Evolutionary conservation across 1,140 invertebrate genomes (phyloP), one percentile per base, ranked within the genome.

Genomic region (Dendrolimus punctatus): DNA sequence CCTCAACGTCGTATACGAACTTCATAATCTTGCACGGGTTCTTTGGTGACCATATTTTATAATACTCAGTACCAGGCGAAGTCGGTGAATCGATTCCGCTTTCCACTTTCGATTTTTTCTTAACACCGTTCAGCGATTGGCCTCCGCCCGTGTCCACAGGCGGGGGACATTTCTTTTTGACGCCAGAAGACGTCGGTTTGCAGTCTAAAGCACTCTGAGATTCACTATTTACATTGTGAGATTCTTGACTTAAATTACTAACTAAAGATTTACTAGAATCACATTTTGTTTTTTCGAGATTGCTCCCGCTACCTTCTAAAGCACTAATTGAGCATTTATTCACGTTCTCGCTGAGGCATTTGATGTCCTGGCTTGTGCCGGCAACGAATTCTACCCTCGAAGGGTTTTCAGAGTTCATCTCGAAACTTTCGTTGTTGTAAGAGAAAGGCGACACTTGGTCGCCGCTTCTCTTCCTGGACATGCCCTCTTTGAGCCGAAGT

Each of bases 11-110:
- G 59, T 88, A 88, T 8, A 88, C 87, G 66, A 88, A 88, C 58
- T 88, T 88, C 87, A 88, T 88, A 63, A 88, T 87, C 62, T 89
- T 88, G 54, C 87, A 87, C 8, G 86, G 86, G 73, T 88, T 88
- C 62, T 89, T 88, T 52, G 89, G 86, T 46, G 88, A 89, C 90
- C 89, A 90, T 64, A 91, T 89, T 71, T 90, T 90, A 70, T 89
- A 90, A 74, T 90, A 91, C 61, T 90, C 89, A 39, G 88, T 90
- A 53, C 84, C 88, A 6, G 83, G 83, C 8, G 86, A 88, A 49
- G 88, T 88, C 1, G 89, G 88, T 36, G 86, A 88, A 56, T 89
- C 88, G 23, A 83, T 68, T 6, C 80, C 85, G 40, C 73, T 76
- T 52, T 85, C 85, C 39, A 69, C 64, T 71, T 85, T 87, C 10